Evolutionary conservation across 2,113 vertebrate species (phyloP).

Genomic region (Gymnorhina tibicen): DNA sequence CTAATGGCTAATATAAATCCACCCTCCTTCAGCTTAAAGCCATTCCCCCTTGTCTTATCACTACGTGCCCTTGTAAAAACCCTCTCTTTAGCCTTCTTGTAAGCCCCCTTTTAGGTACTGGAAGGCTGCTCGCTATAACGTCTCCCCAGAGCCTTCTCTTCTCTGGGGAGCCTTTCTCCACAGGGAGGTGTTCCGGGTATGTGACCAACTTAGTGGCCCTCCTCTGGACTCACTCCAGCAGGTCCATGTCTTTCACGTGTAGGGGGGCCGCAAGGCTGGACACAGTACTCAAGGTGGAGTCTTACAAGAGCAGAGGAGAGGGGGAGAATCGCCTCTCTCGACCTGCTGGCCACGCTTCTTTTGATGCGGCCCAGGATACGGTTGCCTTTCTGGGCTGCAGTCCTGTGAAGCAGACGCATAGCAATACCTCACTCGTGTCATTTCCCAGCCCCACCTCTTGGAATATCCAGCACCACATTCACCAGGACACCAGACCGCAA

Average conservation of each 20-base stretch:
- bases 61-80: no score
- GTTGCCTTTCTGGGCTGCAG: background rate
- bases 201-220: background rate
- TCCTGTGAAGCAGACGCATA: background rate
- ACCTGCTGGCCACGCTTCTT: background rate
- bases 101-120: background rate
- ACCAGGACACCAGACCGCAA: background rate
- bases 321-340: background rate
- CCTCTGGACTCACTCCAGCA: background rate
- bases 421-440: accelerated
- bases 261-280: background rate
- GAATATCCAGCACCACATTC: background rate
- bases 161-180: background rate
- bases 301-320: background rate
- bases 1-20: no score
- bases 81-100: no score
- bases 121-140: background rate
- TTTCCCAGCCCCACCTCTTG: background rate
- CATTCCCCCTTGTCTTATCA: no score
- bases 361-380: background rate
- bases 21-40: no score
- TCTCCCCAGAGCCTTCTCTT: background rate
- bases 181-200: background rate
- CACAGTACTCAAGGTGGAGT: background rate
- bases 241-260: background rate